Evolutionary conservation across 2,888 invertebrate genomes (phyloP), one percentile per base, ranked within the genome.

Genomic region (Cryptosula pallasiana): DNA sequence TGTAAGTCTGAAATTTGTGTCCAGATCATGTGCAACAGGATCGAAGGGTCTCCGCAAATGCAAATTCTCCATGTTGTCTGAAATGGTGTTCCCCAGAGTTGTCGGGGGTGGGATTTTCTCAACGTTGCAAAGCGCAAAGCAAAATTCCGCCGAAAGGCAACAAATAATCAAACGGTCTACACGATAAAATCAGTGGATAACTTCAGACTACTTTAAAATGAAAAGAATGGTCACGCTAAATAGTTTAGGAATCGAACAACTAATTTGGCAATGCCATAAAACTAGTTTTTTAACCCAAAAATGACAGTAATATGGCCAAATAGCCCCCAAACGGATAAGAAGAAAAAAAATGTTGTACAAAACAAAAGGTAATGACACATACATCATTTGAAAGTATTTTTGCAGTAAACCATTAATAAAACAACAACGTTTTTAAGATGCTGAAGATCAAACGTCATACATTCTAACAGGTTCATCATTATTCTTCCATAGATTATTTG

Each of bases 11-110:
- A 63, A 63, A 2, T 27, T 13, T 9, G 63, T 16, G 9, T 63
- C 63, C n/a, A 63, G 32, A 32, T 63, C 63, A n/a, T 32, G 63
- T 9, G 63, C 63, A 3, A 27, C 63, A 32, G 63, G 63, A 63
- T 63, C 63, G 32, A 63, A 63, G 63, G 63, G 63, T 63, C 63
- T 63, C 63, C 63, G 63, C 13, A 63, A 63, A 9, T 63, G 29
- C 13, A 32, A 25, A 34, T 34, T 63, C 5, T 63, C 32, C 63
- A 63, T 63, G 3, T 25, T 63, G 63, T 32, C 27, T 13, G 2
- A 63, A 23, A 57, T 13, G 57, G 25, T 57, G 16, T 13, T 23
- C 25, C 57, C 57, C 57, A n/a, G 32, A 63, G 13, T 9, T 16
- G 2, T 2, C 3, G 3, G 25, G 32, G 63, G 13, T 20, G 63